Evolutionary conservation across 35 echinoderm and acorn worm genomes (phyloP).

Genomic region (Patiria miniata): DNA sequence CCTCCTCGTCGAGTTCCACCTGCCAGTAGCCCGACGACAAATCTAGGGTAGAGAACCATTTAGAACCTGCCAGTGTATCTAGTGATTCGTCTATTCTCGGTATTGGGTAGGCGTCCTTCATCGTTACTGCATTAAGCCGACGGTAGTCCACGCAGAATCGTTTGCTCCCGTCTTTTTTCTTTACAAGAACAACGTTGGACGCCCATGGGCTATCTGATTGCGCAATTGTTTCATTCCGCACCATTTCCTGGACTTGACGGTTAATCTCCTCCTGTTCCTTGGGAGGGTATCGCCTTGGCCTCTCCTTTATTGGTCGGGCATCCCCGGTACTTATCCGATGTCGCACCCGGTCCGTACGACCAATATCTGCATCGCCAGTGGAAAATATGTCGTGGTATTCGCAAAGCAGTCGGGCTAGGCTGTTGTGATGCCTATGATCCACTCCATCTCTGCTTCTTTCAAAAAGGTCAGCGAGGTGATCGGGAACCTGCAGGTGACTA

Average conservation of each 20-base stretch:
- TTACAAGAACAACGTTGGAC: slow-evolving; percentile 42
- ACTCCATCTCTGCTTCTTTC: background rate
- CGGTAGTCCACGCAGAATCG: slow-evolving; percentile 67
- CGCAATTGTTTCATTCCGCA: slow-evolving; percentile 21
- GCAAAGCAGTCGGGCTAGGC: slow-evolving; percentile 4
- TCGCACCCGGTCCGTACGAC: slow-evolving; percentile 22
- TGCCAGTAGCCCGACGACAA: slow-evolving; percentile 39
- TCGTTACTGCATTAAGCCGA: slow-evolving; percentile 39
- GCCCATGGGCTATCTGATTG: slow-evolving; percentile 63
- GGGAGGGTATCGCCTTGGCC: slow-evolving; percentile 21
- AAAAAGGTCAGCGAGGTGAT: too few species aligned
- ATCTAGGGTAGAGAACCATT: slow-evolving; percentile 51
- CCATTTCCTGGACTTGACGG: slow-evolving; percentile 30
- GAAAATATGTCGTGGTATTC: slow-evolving; percentile 55
- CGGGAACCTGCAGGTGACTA: too few species aligned
- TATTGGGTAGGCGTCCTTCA: slow-evolving; percentile 53
- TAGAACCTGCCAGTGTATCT: background rate
- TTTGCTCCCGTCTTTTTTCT: slow-evolving; percentile 53
- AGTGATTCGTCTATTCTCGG: slow-evolving; percentile 48
- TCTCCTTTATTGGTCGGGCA: slow-evolving; percentile 39
- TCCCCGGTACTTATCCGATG: slow-evolving; percentile 44
- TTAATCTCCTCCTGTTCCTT: slow-evolving; percentile 35
- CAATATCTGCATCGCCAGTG: slow-evolving; percentile 15
- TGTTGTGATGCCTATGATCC: background rate
- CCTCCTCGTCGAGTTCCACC: slow-evolving; percentile 18